Base-by-base conservation (phyloP, 2,797 vertebrate genomes). In the Acomys russatus region DNA sequence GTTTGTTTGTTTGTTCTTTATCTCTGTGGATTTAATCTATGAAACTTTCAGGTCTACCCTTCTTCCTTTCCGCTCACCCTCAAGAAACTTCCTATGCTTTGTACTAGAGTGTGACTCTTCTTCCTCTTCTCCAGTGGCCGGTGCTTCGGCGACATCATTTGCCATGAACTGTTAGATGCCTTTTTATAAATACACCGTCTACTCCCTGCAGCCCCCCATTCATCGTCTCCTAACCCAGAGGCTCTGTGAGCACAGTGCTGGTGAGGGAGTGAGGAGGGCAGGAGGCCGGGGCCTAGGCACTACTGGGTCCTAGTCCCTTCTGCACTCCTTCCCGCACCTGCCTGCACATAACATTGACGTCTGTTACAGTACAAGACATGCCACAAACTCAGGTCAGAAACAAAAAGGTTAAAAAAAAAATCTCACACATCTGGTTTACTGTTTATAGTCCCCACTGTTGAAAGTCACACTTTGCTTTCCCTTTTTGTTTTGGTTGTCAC, bases 21-120 rank as follows among this genome's bases (percentile, higher is more conserved):
- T 99, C 99, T 99, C 99, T 99, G 99, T 99, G 99, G 99, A 99
- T 99, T 99, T 99, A 99, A 99, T 99, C 99, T 99, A 99, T 99
- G 98, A 99, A 99, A 99, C 98, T 98, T 99, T 99, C 99, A 99
- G 99, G 99, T 99, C 99, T 99, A 98, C 98, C 99, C 99, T 98
- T 98, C 98, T 98, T 98, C 98, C 98, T 99, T 98, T 99, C 98
- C 98, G 99, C 98, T 97, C 96, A 96, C 97, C 97, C 97, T 44
- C 97, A 98, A 98, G 98, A 98, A 63, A 97, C 98, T 98, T 99
- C 99, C 99, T 99, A 98, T 98, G 99, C 99, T 99, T 99, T 99
- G 98, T 99, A 99, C 98, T 99, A 98, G 98, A 98, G 98, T 98
- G 98, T 97, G 98, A 98, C 97, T 98, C 97, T 96, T 97, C 98